phyloP scores from a whole-genome alignment of 2,113 vertebrate species.

The Xiphias gladius region DNA sequence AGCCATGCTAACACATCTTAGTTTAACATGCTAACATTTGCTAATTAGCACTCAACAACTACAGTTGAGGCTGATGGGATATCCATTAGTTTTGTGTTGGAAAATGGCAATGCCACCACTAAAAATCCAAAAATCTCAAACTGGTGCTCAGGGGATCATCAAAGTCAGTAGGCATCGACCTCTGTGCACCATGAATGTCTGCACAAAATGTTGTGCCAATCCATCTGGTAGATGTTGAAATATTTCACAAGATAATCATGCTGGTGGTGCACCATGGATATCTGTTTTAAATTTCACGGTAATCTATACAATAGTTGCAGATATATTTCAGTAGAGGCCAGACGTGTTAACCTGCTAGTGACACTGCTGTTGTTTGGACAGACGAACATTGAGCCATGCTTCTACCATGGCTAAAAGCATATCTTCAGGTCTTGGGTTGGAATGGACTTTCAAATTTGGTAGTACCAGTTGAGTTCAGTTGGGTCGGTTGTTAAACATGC shows the following conservation, averaged over 20 bases:
- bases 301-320: too few species aligned
- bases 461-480: not conserved
- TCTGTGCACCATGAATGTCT: not conserved
- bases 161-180: not conserved
- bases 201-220: not conserved
- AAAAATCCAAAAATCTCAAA: too few species aligned
- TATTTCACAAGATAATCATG: too few species aligned
- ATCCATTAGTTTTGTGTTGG: not conserved
- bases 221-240: not conserved
- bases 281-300: too few species aligned
- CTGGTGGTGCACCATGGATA: too few species aligned
- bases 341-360: too few species aligned
- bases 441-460: not conserved
- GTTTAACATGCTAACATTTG: not conserved
- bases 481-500: not conserved
- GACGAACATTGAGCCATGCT: not conserved
- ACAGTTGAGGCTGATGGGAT: not conserved
- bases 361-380: not conserved
- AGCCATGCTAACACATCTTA: not conserved
- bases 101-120: too few species aligned
- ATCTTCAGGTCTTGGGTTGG: not conserved
- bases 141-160: not conserved
- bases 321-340: too few species aligned
- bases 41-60: not conserved
- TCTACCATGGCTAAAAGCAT: not conserved